Conservation (phyloP, 2,888 invertebrate genomes). For the Limnephilus auricula region DNA sequence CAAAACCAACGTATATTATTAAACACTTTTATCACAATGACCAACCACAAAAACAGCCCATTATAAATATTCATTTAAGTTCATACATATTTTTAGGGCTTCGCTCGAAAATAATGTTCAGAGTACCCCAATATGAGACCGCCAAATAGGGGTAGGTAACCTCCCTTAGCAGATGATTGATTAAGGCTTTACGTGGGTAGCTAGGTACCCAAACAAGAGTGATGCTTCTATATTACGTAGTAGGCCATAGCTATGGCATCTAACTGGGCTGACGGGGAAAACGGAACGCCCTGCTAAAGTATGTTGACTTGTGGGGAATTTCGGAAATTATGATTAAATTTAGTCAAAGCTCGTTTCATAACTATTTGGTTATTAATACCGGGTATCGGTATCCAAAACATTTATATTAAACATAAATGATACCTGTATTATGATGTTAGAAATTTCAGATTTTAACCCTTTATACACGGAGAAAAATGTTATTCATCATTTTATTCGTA, state of each 20-base stretch:
- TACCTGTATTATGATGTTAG: no score
- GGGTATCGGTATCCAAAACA: background rate
- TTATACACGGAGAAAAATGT: no score
- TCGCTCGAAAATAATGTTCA: slow-evolving; percentile 13
- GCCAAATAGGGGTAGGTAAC: slow-evolving; percentile 14
- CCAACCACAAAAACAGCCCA: background rate
- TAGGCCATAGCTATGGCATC: background rate
- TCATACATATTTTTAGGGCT: background rate
- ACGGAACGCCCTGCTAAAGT: background rate
- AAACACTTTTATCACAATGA: background rate
- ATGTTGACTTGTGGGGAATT: background rate
- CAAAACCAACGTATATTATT: background rate
- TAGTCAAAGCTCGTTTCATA: background rate
- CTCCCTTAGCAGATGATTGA: slow-evolving; percentile 47
- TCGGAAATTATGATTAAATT: background rate
- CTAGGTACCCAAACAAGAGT: slow-evolving; percentile 18
- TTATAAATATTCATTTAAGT: background rate
- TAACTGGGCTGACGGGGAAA: background rate
- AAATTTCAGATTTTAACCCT: no score
- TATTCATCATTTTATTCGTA: no score
- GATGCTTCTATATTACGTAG: background rate
- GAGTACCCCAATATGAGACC: slow-evolving; percentile 24
- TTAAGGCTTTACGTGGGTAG: background rate
- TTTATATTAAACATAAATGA: no score
- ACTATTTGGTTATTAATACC: background rate